A percentile compares a stretch with the other conserved stretches of the same genome.
These are phyloP conservation scores for Autographa gamma DNA, from an alignment of 2,888 invertebrate species.

Conservation along the genomic window DNA sequence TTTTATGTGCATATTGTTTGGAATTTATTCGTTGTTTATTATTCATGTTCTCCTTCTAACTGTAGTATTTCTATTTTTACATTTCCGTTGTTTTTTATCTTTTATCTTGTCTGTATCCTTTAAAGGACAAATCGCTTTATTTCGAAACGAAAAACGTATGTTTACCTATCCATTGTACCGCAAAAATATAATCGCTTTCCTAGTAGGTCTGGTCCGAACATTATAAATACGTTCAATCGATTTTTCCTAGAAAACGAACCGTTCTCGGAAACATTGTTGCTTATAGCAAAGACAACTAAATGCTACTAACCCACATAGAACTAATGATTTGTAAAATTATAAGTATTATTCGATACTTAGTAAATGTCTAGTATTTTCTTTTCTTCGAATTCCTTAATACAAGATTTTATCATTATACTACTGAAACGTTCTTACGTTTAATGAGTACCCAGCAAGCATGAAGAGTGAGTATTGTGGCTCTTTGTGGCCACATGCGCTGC, in stretches of 20 bases:
- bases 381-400: not conserved
- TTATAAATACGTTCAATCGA: conserved; percentile 50
- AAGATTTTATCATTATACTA: not conserved
- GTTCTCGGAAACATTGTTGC: conserved; percentile 62
- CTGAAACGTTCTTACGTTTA: not conserved
- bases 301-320: not conserved
- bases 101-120: not conserved
- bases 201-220: conserved; percentile 9
- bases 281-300: conserved; percentile 13
- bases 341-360: not conserved
- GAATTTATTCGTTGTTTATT: not conserved
- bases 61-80: too few relatives aligned
- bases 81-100: not conserved
- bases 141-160: not conserved
- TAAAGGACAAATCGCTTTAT: not conserved
- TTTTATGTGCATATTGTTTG: too few relatives aligned
- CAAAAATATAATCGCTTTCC: not conserved
- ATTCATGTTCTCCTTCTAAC: not conserved
- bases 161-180: not conserved
- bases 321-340: conserved; percentile 1
- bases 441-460: too few relatives aligned
- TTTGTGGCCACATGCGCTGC: too few relatives aligned
- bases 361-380: not conserved
- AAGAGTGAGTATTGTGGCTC: too few relatives aligned
- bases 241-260: conserved; percentile 63